A percentile compares a stretch with the other conserved stretches of the same genome.
phyloP scores from a whole-genome alignment of 2,797 vertebrate species.

The Eulemur rubriventer region DNA sequence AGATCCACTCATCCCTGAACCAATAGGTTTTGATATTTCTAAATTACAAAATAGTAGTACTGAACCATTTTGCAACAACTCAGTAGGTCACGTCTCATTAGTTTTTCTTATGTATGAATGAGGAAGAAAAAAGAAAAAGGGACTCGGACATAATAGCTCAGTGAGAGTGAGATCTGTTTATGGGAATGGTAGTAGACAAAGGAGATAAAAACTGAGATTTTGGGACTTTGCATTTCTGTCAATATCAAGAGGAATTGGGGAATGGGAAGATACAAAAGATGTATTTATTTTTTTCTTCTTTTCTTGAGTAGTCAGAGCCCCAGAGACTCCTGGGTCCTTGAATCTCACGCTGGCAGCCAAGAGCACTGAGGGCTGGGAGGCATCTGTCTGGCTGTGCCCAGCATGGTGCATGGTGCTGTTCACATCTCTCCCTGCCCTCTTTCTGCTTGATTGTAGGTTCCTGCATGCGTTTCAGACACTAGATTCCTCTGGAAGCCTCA shows the following conservation, averaged over 20 bases:
- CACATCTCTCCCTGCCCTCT: not conserved
- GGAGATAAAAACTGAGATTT: not conserved
- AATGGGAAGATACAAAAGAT: not conserved
- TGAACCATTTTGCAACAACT: not conserved
- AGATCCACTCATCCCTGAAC: not conserved
- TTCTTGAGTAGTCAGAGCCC: not conserved
- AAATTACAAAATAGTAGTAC: not conserved
- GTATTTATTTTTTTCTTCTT: not conserved
- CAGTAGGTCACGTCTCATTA: not conserved
- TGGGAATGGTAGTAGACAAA: not conserved
- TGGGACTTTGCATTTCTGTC: not conserved
- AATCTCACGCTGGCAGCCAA: not conserved
- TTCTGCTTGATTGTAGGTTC: not conserved
- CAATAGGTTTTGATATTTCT: not conserved
- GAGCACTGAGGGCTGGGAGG: too few relatives aligned
- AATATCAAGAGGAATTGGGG: not conserved
- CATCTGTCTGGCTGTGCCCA: not conserved
- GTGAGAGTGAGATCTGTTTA: not conserved
- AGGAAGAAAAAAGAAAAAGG: not conserved
- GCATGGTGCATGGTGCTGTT: not conserved
- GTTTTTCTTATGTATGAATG: not conserved
- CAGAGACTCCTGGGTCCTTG: not conserved
- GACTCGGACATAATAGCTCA: not conserved
- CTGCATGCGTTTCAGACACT: not conserved
- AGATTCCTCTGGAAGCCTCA: not conserved